These are phyloP conservation scores for Trachelipus rathkii DNA, from an alignment of 1,140 invertebrate species.

Conservation along the genomic window DNA sequence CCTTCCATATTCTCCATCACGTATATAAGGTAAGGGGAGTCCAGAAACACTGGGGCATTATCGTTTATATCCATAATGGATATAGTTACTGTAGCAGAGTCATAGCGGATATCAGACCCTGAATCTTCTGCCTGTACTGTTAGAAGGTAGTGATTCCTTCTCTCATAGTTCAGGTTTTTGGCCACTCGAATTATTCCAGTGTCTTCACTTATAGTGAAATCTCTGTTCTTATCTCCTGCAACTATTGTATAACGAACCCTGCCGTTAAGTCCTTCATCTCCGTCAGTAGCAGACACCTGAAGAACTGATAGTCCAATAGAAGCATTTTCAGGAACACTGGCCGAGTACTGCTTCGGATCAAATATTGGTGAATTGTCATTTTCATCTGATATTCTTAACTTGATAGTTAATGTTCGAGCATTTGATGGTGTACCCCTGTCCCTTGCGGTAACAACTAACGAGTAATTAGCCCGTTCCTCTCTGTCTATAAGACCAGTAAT, in stretches of 20 bases:
- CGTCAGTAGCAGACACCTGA: constrained; percentile 85
- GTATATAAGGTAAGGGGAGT: constrained; percentile 83
- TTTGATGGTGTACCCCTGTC: constrained; percentile 82
- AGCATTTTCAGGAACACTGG: constrained; percentile 85
- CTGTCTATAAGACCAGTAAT: constrained; percentile 77
- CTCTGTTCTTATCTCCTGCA: constrained; percentile 82
- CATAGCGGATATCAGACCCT: constrained; percentile 57
- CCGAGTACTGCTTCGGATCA: constrained; percentile 78
- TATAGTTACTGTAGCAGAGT: constrained; percentile 64
- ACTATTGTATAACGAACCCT: constrained; percentile 80
- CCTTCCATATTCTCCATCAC: constrained; percentile 74
- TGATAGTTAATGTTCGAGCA: constrained; percentile 64
- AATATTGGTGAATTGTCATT: constrained; percentile 93
- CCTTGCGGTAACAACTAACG: constrained; percentile 71
- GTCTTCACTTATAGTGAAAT: constrained; percentile 85
- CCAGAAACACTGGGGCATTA: constrained; percentile 83
- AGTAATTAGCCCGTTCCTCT: constrained; percentile 75
- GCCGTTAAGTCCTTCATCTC: constrained; percentile 83
- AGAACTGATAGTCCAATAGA: constrained; percentile 83
- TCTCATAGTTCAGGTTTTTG: constrained; percentile 86
- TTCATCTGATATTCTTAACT: constrained; percentile 76
- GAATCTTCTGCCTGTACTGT: constrained; percentile 84
- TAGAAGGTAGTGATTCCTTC: constrained; percentile 74
- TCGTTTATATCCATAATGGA: constrained; percentile 88
- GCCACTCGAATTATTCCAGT: constrained; percentile 80